Conservation (phyloP, 1,140 invertebrate species). For the Brachionus sp. region DNA sequence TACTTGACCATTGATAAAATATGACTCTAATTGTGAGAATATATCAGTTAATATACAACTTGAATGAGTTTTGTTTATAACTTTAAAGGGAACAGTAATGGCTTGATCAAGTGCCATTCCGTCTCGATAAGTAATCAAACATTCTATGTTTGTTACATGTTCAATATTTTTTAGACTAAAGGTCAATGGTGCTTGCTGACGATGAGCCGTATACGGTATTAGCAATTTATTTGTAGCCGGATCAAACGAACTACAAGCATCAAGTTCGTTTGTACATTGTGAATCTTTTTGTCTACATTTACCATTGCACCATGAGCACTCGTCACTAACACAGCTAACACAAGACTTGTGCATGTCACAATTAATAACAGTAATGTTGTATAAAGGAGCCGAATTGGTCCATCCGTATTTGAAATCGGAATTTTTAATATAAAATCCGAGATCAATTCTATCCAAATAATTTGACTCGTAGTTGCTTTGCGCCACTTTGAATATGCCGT, state of each 20-base stretch:
- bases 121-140: neutral
- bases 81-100: neutral
- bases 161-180: neutral
- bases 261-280: neutral
- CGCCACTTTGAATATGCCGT: neutral
- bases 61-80: neutral
- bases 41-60: neutral
- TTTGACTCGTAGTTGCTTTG: neutral
- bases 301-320: slow-evolving; percentile 5
- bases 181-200: neutral
- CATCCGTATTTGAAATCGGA: neutral
- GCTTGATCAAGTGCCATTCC: neutral
- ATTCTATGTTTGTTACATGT: neutral
- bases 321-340: neutral
- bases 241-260: neutral
- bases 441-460: neutral
- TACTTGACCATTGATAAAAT: neutral
- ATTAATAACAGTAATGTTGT: neutral
- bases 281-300: neutral
- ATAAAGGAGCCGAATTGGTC: neutral
- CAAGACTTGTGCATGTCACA: neutral
- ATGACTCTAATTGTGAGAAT: neutral
- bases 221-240: slow-evolving; percentile 6
- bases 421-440: neutral
- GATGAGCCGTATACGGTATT: slow-evolving; percentile 24